Conservation (phyloP, 1,140 invertebrate species). For the Diabrotica virgifera region DNA sequence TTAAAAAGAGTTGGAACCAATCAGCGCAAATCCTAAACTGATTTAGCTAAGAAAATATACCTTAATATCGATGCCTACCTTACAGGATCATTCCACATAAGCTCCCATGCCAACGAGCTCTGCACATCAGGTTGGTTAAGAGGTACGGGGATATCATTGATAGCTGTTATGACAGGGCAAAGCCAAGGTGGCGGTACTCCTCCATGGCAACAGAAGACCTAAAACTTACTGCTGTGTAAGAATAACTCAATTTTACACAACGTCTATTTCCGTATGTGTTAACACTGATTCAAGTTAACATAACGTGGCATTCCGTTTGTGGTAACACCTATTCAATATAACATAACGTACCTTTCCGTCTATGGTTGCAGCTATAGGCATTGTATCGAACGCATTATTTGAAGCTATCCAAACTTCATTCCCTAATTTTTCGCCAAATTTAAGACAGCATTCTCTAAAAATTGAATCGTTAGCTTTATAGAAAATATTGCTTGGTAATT, state of each 20-base stretch:
- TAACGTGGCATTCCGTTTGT: conserved; percentile 61
- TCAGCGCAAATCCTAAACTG: too few species aligned
- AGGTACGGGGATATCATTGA: conserved; percentile 63
- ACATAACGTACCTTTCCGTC: conserved; percentile 58
- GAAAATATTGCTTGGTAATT: too few species aligned
- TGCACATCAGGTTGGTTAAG: conserved; percentile 62
- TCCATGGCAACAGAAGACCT: conserved; percentile 74
- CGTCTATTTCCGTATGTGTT: conserved; percentile 66
- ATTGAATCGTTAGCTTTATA: background rate
- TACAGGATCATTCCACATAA: conserved; percentile 77
- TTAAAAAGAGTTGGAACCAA: too few species aligned
- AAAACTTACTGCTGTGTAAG: conserved; percentile 47
- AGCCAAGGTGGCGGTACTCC: conserved; percentile 68
- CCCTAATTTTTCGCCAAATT: conserved; percentile 65
- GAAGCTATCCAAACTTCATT: conserved; percentile 64
- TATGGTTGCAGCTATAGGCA: conserved; percentile 68
- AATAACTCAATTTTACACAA: too few species aligned
- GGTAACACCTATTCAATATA: conserved; percentile 57
- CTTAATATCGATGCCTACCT: conserved; percentile 47
- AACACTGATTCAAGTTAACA: conserved; percentile 58
- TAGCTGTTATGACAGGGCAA: conserved; percentile 53
- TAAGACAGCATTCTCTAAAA: conserved; percentile 57
- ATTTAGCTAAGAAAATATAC: too few species aligned
- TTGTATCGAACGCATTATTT: conserved; percentile 67
- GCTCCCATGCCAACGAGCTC: conserved; percentile 69